Conservation (phyloP, 2,797 vertebrate species). For the Microctenopoma lineatum region DNA sequence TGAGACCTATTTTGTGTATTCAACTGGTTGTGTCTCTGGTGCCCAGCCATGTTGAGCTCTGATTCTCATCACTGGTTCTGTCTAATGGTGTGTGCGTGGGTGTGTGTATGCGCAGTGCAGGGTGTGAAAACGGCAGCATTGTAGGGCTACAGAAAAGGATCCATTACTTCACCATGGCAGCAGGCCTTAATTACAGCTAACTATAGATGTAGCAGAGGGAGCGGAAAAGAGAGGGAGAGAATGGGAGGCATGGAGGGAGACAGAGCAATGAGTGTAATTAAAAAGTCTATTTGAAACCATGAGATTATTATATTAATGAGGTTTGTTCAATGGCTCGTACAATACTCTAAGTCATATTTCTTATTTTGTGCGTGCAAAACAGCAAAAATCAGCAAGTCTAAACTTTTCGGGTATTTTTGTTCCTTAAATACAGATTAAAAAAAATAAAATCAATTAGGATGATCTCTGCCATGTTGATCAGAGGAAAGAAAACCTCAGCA, state of each 20-base stretch:
- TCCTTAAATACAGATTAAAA: neutral
- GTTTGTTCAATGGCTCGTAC: conserved; percentile 47
- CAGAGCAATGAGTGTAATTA: conserved; percentile 73
- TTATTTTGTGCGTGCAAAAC: conserved; percentile 25
- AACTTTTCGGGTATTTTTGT: too few species aligned
- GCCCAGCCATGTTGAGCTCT: conserved; percentile 17
- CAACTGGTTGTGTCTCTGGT: conserved; percentile 20
- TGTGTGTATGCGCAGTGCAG: conserved; percentile 15
- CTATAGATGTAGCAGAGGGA: conserved; percentile 67
- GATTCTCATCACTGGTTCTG: conserved; percentile 37
- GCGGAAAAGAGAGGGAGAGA: conserved; percentile 28
- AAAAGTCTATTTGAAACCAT: conserved; percentile 74
- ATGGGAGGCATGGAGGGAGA: conserved; percentile 37
- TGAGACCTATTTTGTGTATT: conserved; percentile 28
- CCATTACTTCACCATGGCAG: conserved; percentile 72
- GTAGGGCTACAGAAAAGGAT: conserved; percentile 70
- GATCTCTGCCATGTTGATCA: neutral
- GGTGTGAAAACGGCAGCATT: conserved; percentile 55
- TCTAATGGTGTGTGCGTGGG: conserved; percentile 32
- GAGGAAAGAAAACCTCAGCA: neutral
- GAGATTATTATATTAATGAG: conserved; percentile 56
- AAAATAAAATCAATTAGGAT: neutral
- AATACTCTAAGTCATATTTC: conserved; percentile 16
- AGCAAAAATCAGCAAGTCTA: neutral
- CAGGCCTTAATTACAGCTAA: conserved; percentile 80